phyloP scores from a whole-genome alignment of 2,888 invertebrate genomes.

The Leucania comma region DNA sequence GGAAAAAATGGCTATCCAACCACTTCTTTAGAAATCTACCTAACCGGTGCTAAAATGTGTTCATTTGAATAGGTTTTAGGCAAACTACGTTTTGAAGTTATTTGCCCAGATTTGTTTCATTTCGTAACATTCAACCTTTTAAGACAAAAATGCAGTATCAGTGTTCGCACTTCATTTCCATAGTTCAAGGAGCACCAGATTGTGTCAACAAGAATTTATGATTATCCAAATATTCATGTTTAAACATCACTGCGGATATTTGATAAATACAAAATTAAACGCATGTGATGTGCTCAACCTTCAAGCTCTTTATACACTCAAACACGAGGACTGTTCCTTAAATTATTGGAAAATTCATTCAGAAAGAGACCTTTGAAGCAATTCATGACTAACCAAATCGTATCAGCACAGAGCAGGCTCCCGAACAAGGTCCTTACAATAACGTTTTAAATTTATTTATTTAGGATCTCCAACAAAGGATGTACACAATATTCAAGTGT shows the following conservation, averaged over 20 bases:
- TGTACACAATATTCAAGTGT: no score
- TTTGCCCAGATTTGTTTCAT: conserved; percentile 41
- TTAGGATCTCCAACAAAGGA: no score
- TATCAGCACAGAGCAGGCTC: no score
- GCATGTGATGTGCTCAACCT: not conserved
- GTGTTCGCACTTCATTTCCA: conserved; percentile 43
- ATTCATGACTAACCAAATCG: no score
- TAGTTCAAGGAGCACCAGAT: conserved; percentile 59
- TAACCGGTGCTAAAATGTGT: conserved; percentile 23
- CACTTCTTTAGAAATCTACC: not conserved
- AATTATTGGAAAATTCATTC: no score
- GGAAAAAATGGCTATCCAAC: conserved; percentile 11
- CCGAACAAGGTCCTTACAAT: no score
- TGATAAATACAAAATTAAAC: conserved; percentile 20
- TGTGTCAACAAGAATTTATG: conserved; percentile 41
- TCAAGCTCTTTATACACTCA: no score
- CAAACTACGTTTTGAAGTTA: conserved; percentile 24
- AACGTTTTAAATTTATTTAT: no score
- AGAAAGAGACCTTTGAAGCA: no score
- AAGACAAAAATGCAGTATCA: conserved; percentile 46
- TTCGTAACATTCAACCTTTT: conserved; percentile 52
- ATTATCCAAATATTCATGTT: conserved; percentile 35
- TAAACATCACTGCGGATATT: conserved; percentile 22
- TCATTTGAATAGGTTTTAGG: conserved; percentile 55
- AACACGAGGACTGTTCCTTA: no score